Conservation (phyloP, 2,888 invertebrate species). For the Eurytoma adleriae region DNA sequence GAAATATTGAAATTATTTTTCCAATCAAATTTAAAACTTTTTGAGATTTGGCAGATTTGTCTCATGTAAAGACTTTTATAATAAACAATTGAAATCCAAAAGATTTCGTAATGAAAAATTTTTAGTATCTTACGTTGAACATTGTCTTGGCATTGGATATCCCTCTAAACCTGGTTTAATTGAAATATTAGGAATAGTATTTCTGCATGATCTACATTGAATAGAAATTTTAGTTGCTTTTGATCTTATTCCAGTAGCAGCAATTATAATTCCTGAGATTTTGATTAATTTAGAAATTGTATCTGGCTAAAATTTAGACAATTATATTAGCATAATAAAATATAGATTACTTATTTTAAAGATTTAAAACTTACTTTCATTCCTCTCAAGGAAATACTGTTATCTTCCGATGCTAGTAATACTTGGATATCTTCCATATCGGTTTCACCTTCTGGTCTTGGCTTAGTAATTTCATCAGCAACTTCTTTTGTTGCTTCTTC, state of each 20-base stretch:
- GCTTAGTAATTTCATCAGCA: slow-evolving; percentile 96
- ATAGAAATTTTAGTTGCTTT: slow-evolving; percentile 97
- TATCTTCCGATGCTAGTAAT: slow-evolving; percentile 89
- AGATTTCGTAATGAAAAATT: neutral
- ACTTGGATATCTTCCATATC: slow-evolving; percentile 95
- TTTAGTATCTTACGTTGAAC: slow-evolving; percentile 85
- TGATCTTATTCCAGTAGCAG: slow-evolving; percentile 94
- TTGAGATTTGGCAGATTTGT: no score
- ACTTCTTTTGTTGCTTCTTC: slow-evolving; percentile 98
- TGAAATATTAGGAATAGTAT: slow-evolving; percentile 90
- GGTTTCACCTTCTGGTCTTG: slow-evolving; percentile 93
- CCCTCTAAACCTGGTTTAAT: slow-evolving; percentile 98
- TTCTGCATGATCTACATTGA: slow-evolving; percentile 96
- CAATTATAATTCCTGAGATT: slow-evolving; percentile 96
- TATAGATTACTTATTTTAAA: neutral
- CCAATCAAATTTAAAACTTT: no score
- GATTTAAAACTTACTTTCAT: slow-evolving; percentile 82
- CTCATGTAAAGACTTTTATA: no score
- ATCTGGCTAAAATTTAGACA: slow-evolving; percentile 83
- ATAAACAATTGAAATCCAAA: neutral
- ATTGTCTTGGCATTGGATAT: slow-evolving; percentile 95
- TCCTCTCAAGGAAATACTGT: slow-evolving; percentile 88
- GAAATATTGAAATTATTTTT: no score
- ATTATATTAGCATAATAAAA: neutral
- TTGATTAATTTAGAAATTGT: slow-evolving; percentile 95